Percentiles rank a stretch among this genome's conserved stretches.
Evolutionary conservation across 2,888 invertebrate species (phyloP).

Genomic region (Eupithecia vulgata): DNA sequence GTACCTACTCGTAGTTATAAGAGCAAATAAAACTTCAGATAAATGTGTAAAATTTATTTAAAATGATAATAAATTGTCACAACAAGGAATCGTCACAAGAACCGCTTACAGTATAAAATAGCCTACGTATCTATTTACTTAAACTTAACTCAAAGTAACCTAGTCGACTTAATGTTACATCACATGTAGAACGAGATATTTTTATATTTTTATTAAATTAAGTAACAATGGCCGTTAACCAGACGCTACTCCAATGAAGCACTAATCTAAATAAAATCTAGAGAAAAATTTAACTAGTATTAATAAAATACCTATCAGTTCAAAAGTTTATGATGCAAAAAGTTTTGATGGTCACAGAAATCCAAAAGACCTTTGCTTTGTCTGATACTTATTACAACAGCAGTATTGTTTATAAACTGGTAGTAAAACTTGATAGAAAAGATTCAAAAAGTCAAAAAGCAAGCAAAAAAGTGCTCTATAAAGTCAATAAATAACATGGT

Average conservation of each 20-base stretch:
- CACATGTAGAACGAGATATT: slow-evolving; percentile 82
- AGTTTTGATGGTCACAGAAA: slow-evolving; percentile 17
- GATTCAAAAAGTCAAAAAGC: slow-evolving; percentile 23
- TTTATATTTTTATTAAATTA: slow-evolving; percentile 56
- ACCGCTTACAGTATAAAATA: slow-evolving; percentile 60
- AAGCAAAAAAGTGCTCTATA: slow-evolving; percentile 32
- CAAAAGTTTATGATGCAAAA: slow-evolving; percentile 35
- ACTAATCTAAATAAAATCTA: slow-evolving; percentile 38
- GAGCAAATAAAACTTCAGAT: slow-evolving; percentile 31
- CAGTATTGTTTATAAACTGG: slow-evolving; percentile 14
- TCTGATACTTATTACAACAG: not conserved
- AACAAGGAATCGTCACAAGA: slow-evolving; percentile 78
- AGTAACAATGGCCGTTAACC: slow-evolving; percentile 72
- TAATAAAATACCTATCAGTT: slow-evolving; percentile 31
- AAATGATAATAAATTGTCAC: slow-evolving; percentile 78
- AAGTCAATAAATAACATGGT: slow-evolving; percentile 27
- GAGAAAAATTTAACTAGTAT: slow-evolving; percentile 33
- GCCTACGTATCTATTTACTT: slow-evolving; percentile 58
- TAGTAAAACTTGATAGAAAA: slow-evolving; percentile 29
- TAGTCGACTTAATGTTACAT: slow-evolving; percentile 61
- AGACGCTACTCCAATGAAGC: slow-evolving; percentile 64
- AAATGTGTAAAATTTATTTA: slow-evolving; percentile 80
- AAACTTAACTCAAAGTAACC: slow-evolving; percentile 64
- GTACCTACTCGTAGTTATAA: not conserved
- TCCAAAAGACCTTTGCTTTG: not conserved